Base-by-base conservation (phyloP, 2,113 vertebrate genomes). In the Melanerpes aurifrons region DNA sequence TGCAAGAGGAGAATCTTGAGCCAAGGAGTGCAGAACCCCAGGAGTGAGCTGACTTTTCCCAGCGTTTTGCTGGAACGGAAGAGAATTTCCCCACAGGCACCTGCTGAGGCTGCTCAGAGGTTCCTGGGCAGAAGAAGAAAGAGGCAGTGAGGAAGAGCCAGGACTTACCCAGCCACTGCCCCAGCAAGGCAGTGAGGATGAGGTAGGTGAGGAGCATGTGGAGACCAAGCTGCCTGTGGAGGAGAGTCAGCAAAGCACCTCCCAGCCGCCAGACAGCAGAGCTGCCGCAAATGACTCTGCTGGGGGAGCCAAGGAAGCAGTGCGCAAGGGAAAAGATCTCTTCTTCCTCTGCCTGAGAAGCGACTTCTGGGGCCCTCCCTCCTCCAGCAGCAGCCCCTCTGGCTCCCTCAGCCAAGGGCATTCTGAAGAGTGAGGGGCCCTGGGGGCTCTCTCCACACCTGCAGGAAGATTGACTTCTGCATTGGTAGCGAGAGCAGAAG, bases 71-170 rank as follows among this genome's bases (percentile, higher is more conserved):
- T 21, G 4, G 2, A 3, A 1, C 21, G 35, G 15, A 40, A 0
- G 24, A 5, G 3, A 1, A 24, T 4, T 9, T 89, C 13, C 3
- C 1, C 4, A 3, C 20, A n/a, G 3, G 3, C 1, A 2, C 5
- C 5, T 31, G 19, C 7, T 45, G 12, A 31, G 6, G 16, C 4
- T 45, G 32, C 2, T 6, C 2, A 64, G 8, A 3, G 32, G 22
- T 58, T 80, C 14, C 18, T 3, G 3, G 6, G 32, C 25, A 4
- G 7, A 15, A 54, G 29, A 37, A 15, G 25, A 14, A n/a, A 3
- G 2, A 35, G 9, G 7, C 2, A 1, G 14, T 45, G 6, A 14
- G 1, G 8, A 2, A 57, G 58, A 4, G 13, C 0, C 20, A 31
- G 43, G 20, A 71, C 50, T 58, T 31, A 83, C 50, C 66, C 4